Conservation (phyloP, 2,113 vertebrate species). For the Lepus europaeus region DNA sequence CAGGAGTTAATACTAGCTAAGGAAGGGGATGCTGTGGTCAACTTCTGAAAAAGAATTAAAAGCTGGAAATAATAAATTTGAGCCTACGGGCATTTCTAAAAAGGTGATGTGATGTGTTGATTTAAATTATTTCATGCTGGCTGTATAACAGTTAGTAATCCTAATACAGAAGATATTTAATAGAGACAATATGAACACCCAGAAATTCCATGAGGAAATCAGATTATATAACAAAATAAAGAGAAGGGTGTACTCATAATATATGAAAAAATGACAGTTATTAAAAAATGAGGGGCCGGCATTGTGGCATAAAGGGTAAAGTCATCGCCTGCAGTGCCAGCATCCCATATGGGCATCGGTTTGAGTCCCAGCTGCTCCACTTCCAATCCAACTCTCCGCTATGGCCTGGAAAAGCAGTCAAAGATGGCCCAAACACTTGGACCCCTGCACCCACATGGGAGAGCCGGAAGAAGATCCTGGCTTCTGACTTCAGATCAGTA, state of each 20-base stretch:
- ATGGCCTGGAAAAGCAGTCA: too few species aligned
- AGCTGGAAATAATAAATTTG: not conserved
- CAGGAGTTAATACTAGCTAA: not conserved
- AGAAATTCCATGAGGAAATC: constrained; percentile 41
- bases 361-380: too few species aligned
- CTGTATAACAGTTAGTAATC: not conserved
- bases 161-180: constrained; percentile 53
- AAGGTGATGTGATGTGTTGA: not conserved
- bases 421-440: too few species aligned
- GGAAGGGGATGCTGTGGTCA: not conserved
- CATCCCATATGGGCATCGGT: too few species aligned
- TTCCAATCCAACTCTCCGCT: too few species aligned
- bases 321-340: too few species aligned
- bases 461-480: too few species aligned
- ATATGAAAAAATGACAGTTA: constrained; percentile 66
- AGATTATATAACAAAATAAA: constrained; percentile 57
- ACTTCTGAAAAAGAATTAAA: constrained; percentile 51
- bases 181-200: not conserved
- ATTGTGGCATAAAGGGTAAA: too few species aligned
- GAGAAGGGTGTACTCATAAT: not conserved
- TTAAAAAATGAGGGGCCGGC: too few species aligned
- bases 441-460: too few species aligned
- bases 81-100: not conserved
- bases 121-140: constrained; percentile 39
- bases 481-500: too few species aligned